Conservation (phyloP, 2,888 invertebrate species). For the Tenthredo mesomela region DNA sequence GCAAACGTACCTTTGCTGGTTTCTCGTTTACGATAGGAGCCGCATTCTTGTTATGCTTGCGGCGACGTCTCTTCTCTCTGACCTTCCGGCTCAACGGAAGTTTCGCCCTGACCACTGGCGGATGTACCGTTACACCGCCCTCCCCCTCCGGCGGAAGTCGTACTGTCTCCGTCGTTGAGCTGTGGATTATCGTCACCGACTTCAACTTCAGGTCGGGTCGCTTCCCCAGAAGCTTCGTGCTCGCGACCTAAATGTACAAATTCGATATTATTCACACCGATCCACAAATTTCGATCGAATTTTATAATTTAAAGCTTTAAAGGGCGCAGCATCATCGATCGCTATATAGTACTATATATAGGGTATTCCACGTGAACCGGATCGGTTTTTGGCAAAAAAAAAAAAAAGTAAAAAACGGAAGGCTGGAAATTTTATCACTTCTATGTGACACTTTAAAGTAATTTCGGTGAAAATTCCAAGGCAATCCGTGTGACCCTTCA, state of each 20-base stretch:
- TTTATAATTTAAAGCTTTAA: background rate
- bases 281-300: background rate
- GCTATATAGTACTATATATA: background rate
- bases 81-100: conserved; percentile 93
- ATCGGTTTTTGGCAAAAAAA: too few species aligned
- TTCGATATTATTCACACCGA: background rate
- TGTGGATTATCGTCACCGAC: conserved; percentile 93
- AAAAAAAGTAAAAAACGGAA: too few species aligned
- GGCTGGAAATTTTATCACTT: too few species aligned
- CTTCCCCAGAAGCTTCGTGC: conserved; percentile 90
- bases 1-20: conserved; percentile 77
- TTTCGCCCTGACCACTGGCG: conserved; percentile 90
- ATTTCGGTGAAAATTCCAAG: too few species aligned
- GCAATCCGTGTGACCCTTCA: too few species aligned
- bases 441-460: too few species aligned
- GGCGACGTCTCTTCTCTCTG: conserved; percentile 81
- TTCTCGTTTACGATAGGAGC: conserved; percentile 74
- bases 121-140: conserved; percentile 90
- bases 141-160: conserved; percentile 87
- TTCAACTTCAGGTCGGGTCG: conserved; percentile 90
- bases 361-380: too few species aligned
- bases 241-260: conserved; percentile 85
- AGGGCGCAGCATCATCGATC: background rate
- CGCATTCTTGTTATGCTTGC: conserved; percentile 76
- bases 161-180: conserved; percentile 93